These are phyloP conservation scores for Rhopalosiphum padi DNA, from an alignment of 1,140 invertebrate species.

Conservation along the genomic window DNA sequence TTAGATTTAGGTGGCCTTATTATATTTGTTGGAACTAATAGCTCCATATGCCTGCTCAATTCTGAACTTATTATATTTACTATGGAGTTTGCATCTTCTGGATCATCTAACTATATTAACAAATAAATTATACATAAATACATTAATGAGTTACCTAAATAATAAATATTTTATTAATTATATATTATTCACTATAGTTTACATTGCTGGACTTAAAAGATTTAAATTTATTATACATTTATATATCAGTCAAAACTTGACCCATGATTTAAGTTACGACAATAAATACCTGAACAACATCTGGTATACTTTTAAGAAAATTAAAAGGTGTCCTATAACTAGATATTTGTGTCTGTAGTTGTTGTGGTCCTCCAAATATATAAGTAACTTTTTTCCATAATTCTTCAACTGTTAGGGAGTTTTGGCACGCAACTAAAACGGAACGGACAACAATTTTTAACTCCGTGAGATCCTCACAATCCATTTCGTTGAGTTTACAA, in stretches of 20 bases:
- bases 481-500: background rate
- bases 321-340: background rate
- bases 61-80: constrained; percentile 37
- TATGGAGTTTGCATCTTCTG: constrained; percentile 26
- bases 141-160: too few species aligned
- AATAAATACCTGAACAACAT: constrained; percentile 20
- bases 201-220: too few species aligned
- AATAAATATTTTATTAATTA: too few species aligned
- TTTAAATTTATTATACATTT: background rate
- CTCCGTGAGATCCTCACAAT: background rate
- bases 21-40: constrained; percentile 29
- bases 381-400: background rate
- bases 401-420: background rate
- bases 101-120: background rate
- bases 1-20: constrained; percentile 23
- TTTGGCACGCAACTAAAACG: background rate
- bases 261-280: background rate
- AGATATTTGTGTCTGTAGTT: background rate
- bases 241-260: background rate
- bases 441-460: background rate
- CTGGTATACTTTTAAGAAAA: constrained; percentile 35
- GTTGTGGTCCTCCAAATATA: background rate
- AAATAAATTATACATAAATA: background rate
- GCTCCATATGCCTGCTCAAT: constrained; percentile 34
- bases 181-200: background rate